phyloP scores from a whole-genome alignment of 2,113 vertebrate genomes.

The Columbina picui region DNA sequence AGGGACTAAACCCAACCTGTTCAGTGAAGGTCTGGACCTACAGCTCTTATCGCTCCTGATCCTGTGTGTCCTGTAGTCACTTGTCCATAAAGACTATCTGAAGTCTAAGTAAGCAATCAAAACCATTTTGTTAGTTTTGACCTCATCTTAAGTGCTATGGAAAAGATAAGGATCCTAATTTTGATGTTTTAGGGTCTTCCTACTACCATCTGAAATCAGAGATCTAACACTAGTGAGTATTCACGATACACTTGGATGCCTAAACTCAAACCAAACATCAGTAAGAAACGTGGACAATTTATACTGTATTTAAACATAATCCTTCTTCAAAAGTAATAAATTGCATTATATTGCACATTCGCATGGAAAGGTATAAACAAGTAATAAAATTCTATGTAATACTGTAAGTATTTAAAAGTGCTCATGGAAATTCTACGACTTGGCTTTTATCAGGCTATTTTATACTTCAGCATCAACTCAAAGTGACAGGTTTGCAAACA shows the following conservation, averaged over 20 bases:
- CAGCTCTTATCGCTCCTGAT: neutral
- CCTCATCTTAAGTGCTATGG: neutral
- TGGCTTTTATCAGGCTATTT: neutral
- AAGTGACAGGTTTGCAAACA: neutral
- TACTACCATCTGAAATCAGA: neutral
- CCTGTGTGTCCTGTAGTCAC: rapidly evolving
- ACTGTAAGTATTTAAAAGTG: neutral
- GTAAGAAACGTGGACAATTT: neutral
- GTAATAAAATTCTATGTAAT: neutral
- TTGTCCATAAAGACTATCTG: neutral
- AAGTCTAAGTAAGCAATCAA: neutral
- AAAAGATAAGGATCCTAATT: neutral
- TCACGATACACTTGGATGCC: neutral
- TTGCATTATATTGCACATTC: neutral
- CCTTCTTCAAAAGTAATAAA: neutral
- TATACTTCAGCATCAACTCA: neutral
- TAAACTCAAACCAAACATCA: neutral
- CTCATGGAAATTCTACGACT: neutral
- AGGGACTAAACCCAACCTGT: neutral
- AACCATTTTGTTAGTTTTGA: neutral
- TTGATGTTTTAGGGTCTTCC: neutral
- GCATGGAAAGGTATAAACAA: neutral
- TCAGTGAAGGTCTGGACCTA: neutral
- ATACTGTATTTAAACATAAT: neutral
- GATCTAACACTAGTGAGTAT: neutral